Percentiles rank a stretch among this genome's conserved stretches.
These are phyloP conservation scores for Candoia aspera DNA, from an alignment of 2,113 vertebrate species.

Conservation along the genomic window DNA sequence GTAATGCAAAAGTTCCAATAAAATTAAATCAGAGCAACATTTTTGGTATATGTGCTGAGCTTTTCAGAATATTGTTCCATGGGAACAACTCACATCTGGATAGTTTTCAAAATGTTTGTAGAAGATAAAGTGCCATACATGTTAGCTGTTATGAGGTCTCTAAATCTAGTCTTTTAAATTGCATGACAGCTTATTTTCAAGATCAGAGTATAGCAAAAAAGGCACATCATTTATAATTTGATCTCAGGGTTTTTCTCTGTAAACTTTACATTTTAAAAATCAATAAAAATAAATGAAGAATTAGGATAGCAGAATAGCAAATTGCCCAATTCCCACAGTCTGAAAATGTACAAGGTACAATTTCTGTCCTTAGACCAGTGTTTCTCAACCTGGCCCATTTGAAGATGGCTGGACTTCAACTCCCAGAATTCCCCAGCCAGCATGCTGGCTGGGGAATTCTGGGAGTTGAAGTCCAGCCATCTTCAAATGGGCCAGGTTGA, in stretches of 20 bases:
- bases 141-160: neutral
- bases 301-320: neutral
- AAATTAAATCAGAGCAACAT: neutral
- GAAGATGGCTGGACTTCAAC: neutral
- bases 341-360: too few relatives aligned
- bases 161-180: neutral
- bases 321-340: neutral
- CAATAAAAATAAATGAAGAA: neutral
- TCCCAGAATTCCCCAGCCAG: neutral
- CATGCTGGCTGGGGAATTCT: neutral
- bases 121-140: neutral
- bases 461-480: too few relatives aligned
- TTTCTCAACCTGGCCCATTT: too few relatives aligned
- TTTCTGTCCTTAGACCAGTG: too few relatives aligned
- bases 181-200: neutral
- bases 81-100: neutral
- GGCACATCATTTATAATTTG: neutral
- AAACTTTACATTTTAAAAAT: neutral
- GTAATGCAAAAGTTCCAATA: neutral
- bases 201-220: neutral
- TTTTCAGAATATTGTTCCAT: neutral
- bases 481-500: too few relatives aligned
- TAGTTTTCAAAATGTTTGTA: neutral
- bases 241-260: neutral
- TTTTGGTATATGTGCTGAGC: neutral